Conservation (phyloP, 1,140 invertebrate genomes). For the Pissodes strobi region DNA sequence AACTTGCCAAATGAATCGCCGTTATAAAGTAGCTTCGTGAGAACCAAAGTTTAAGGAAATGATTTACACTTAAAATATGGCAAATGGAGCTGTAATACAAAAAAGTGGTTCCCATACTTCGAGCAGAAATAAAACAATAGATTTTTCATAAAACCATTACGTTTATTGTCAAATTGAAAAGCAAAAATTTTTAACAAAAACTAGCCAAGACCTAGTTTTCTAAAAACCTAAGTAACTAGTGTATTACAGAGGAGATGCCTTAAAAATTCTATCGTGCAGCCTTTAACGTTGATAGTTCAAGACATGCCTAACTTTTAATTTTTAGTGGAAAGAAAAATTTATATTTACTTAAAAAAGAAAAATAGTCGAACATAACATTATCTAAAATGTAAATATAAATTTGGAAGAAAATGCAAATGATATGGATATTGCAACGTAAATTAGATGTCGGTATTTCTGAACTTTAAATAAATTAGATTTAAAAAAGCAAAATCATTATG, state of each 20-base stretch:
- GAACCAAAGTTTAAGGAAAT: no score
- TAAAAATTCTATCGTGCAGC: conserved; percentile 47
- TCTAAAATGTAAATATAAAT: background rate
- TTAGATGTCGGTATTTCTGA: no score
- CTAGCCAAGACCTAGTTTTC: conserved; percentile 30
- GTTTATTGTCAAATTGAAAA: conserved; percentile 35
- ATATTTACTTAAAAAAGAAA: background rate
- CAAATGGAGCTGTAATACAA: no score
- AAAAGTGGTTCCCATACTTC: no score
- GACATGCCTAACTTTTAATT: conserved; percentile 32
- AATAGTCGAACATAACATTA: background rate
- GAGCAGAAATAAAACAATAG: no score
- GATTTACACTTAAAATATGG: no score
- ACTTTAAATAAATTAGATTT: no score
- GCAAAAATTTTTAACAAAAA: conserved; percentile 30
- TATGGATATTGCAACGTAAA: background rate
- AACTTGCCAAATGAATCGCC: no score
- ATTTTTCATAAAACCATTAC: conserved; percentile 34
- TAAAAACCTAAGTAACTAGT: conserved; percentile 19
- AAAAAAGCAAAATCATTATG: background rate
- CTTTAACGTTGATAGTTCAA: conserved; percentile 49
- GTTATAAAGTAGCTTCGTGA: no score
- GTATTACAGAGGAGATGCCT: conserved; percentile 18
- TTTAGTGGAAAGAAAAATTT: background rate
- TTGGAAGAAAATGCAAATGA: background rate